Evolutionary conservation across 2,888 invertebrate species (phyloP), one percentile per base, ranked within the genome.

Genomic region (Andrena chrysosceles): DNA sequence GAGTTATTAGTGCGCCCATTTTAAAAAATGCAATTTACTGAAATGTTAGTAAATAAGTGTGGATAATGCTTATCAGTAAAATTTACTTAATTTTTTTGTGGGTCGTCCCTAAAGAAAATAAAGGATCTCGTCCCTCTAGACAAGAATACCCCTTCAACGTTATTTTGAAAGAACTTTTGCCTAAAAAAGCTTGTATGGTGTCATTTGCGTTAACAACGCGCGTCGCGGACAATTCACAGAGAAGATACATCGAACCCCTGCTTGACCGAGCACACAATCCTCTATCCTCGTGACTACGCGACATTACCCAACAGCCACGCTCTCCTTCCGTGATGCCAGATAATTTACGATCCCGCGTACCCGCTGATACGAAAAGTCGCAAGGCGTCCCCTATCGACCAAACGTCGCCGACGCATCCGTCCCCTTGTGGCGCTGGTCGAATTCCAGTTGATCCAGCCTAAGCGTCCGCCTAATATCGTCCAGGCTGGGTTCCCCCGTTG

Each of bases 371-470:
- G 78, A 80, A 84, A 77, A 84, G 78, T 83, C 83, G 42, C 63
- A 56, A 59, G 72, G 42, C 20, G 66, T 20, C 54, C 42, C 42
- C 78, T 87, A 87, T 87, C 85, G 87, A 87, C 82, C 87, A 85
- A 87, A 87, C 87, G 80, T 54, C 74, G 74, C 68, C 81, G 77
- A 76, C 75, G 81, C 75, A 62, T 73, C 66, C 56, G 67, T 42
- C 42, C 62, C 69, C 63, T 33, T 48, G 63, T 75, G 49, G 75
- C 77, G 4, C 79, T 23, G 67, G 69, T 79, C 84, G 87, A 83
- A 85, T 89, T 87, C 89, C 89, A 79, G 77, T 87, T 88, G 87
- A 89, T 89, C 89, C 89, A 1, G 52, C 80, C 85, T 86, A 87
- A 85, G 84, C 84, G 87, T 76, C 81, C 74, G 80, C 81, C 87